phyloP scores from a whole-genome alignment of 2,113 vertebrate species.

The Nettapus auritus region DNA sequence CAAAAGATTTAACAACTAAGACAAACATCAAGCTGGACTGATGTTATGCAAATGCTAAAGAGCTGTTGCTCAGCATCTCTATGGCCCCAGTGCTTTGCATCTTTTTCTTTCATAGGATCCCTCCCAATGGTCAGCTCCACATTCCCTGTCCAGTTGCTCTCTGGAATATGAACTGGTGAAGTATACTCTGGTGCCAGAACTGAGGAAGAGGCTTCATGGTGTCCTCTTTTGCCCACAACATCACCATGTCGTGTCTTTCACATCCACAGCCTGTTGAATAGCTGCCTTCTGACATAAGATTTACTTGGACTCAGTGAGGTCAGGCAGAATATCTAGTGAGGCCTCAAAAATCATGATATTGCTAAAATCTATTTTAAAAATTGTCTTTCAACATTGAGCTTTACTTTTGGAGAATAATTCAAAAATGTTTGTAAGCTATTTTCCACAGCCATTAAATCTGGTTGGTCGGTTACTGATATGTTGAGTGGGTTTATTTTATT shows the following conservation, averaged over 20 bases:
- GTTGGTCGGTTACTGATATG: background rate
- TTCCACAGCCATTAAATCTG: background rate
- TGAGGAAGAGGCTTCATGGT: background rate
- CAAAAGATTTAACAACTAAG: background rate
- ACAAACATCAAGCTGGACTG: background rate
- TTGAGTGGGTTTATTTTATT: background rate
- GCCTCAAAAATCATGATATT: background rate
- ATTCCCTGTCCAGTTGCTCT: background rate
- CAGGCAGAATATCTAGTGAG: background rate
- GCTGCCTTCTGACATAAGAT: background rate
- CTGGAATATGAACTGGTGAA: background rate
- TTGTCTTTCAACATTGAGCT: background rate
- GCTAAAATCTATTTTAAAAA: background rate
- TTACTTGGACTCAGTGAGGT: background rate
- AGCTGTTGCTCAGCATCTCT: background rate
- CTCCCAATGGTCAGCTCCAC: background rate
- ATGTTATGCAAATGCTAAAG: background rate
- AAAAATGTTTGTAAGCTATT: background rate
- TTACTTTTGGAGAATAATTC: background rate
- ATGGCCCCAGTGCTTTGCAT: background rate
- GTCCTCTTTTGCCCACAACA: background rate
- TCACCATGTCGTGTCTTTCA: background rate
- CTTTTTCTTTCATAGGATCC: background rate
- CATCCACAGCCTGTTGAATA: background rate
- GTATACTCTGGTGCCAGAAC: background rate